Conservation (phyloP, 2,888 invertebrate species). For the Cactoblastis cactorum region DNA sequence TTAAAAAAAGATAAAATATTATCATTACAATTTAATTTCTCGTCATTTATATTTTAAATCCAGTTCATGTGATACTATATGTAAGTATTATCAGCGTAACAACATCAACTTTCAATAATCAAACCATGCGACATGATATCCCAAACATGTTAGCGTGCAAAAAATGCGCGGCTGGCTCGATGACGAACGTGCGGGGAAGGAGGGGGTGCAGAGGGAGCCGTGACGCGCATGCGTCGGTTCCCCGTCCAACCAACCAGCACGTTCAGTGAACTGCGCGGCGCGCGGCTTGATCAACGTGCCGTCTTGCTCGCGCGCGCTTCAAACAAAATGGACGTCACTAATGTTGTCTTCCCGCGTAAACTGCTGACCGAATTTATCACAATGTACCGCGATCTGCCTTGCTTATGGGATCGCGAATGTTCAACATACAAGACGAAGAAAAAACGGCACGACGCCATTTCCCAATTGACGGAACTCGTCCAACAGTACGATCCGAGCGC, state of each 20-base stretch:
- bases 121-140: not conserved
- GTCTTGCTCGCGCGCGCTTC: conserved; percentile 22
- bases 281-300: conserved; percentile 50
- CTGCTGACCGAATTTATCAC: conserved; percentile 52
- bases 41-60: too few relatives aligned
- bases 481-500: conserved; percentile 57
- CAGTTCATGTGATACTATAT: too few relatives aligned
- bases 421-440: conserved; percentile 51
- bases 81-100: too few relatives aligned
- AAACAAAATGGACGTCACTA: conserved; percentile 29
- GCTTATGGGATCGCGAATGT: conserved; percentile 55
- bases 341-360: conserved; percentile 56
- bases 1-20: too few relatives aligned
- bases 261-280: conserved; percentile 61
- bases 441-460: conserved; percentile 53
- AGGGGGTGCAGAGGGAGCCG: conserved; percentile 14
- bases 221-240: conserved; percentile 18
- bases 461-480: conserved; percentile 53
- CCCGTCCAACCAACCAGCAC: conserved; percentile 27
- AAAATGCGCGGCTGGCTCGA: not conserved
- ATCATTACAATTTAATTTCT: too few relatives aligned
- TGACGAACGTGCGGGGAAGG: not conserved
- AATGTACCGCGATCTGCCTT: conserved; percentile 50
- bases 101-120: not conserved
- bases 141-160: not conserved